Base-by-base conservation (phyloP, 2,113 vertebrate species). In the Hypocryptadius cinnamomeus region DNA sequence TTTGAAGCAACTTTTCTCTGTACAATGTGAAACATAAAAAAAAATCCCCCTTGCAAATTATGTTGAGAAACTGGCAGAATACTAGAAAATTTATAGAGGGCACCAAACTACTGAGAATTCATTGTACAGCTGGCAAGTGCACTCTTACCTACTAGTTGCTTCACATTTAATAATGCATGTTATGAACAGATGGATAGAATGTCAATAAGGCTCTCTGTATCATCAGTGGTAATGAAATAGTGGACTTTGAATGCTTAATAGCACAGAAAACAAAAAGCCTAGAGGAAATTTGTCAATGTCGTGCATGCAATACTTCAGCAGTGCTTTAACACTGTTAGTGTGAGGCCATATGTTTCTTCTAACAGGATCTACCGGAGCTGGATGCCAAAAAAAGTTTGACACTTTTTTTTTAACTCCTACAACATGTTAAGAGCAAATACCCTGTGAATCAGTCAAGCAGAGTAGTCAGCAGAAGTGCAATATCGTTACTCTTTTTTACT, bases 111-210 rank as follows among this genome's bases (percentile, higher is more conserved):
- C 68, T 61, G 87, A 93, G 93, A 97, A 96, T 96, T 96, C 95
- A 82, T 84, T 83, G 94, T 96, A 81, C 95, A 97, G 86, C 94
- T 97, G 96, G 96, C 94, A 96, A 97, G 72, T 86, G 87, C 89
- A 88, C 87, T 89, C 87, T 91, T 97, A 92, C 68, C 95, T 96
- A 97, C 96, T 94, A 97, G 95, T 96, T 97, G 91, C 94, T 97
- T 96, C 95, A 89, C 80, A 66, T 97, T 97, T 96, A 98, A 97
- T 96, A 97, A 96, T 96, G 87, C 79, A 97, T 96, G 89, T 90
- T 94, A 94, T 85, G 94, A 98, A 97, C 96, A 97, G 97, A 97
- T 97, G 97, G 97, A 85, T 60, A 85, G 87, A 96, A 95, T 95
- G 94, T 91, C 94, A 96, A 96, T 92, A 93, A 90, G 87, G 76